phyloP scores from a whole-genome alignment of 2,888 invertebrate species.

The Aspidiotus destructor region DNA sequence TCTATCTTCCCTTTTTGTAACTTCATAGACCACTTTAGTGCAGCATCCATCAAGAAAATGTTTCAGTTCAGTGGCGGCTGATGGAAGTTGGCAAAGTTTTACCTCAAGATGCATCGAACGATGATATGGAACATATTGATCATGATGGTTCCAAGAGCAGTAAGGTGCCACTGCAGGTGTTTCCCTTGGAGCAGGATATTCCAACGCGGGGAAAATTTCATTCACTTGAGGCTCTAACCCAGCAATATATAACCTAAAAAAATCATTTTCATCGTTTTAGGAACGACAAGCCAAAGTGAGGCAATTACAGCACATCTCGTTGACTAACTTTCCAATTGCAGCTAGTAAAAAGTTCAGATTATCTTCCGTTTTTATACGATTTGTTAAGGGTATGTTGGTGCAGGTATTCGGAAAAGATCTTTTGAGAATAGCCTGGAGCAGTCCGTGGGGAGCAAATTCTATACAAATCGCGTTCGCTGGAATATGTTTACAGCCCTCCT shows the following conservation, averaged over 20 bases:
- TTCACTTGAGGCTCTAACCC: constrained; percentile 66
- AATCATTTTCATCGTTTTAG: not conserved
- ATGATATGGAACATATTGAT: constrained; percentile 60
- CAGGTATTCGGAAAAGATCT: constrained; percentile 50
- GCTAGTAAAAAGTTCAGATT: constrained; percentile 42
- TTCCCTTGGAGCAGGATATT: constrained; percentile 72
- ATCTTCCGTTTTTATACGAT: constrained; percentile 41
- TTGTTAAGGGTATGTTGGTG: constrained; percentile 33
- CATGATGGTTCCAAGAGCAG: constrained; percentile 66
- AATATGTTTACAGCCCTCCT: constrained; percentile 69
- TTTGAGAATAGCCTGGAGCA: constrained; percentile 76
- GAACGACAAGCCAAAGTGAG: not conserved
- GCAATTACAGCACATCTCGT: not conserved
- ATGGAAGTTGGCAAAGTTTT: not conserved
- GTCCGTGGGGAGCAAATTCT: constrained; percentile 82
- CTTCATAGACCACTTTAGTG: not conserved
- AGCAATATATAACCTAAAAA: constrained; percentile 53
- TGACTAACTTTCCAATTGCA: constrained; percentile 44
- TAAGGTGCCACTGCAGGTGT: constrained; percentile 75
- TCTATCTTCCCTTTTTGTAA: no score
- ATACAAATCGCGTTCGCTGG: constrained; percentile 73
- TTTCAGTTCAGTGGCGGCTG: no score
- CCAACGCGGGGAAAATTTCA: constrained; percentile 62
- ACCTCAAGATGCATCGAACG: constrained; percentile 36
- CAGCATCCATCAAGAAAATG: no score